These are phyloP conservation scores for Lepidurus packardi DNA, from an alignment of 1,140 invertebrate species.

Conservation along the genomic window DNA sequence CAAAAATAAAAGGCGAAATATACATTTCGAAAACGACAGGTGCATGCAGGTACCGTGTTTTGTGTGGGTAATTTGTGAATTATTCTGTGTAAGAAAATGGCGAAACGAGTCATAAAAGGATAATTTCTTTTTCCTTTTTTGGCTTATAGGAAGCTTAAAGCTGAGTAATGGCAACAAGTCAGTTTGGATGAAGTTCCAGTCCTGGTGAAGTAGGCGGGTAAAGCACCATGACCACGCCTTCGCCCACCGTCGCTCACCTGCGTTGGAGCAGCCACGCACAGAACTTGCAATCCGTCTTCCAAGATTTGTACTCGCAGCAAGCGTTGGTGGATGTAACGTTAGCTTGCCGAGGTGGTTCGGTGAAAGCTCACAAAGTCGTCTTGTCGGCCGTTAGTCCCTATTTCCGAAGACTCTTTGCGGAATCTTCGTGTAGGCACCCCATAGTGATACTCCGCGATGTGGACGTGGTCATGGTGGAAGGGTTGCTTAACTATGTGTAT, in stretches of 20 bases:
- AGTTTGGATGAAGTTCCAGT: not conserved
- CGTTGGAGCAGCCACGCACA: conserved; percentile 44
- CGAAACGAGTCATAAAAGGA: not conserved
- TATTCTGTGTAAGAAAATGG: not conserved
- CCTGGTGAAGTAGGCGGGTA: not conserved
- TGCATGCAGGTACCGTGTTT: not conserved
- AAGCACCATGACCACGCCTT: conserved; percentile 17
- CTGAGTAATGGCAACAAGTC: not conserved
- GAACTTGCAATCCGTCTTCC: conserved; percentile 42
- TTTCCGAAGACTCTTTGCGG: conserved; percentile 34
- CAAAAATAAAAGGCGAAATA: not conserved
- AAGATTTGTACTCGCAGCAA: conserved; percentile 48
- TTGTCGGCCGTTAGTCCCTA: conserved; percentile 37
- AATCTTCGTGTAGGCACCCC: conserved; percentile 72
- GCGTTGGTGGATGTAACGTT: conserved; percentile 37
- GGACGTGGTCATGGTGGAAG: conserved; percentile 76
- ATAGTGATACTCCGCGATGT: conserved; percentile 92
- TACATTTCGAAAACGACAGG: not conserved
- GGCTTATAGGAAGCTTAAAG: not conserved
- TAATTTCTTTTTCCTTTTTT: not conserved
- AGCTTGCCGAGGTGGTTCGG: conserved; percentile 30
- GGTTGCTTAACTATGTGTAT: conserved; percentile 93
- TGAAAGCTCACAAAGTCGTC: conserved; percentile 37
- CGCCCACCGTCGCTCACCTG: conserved; percentile 28
- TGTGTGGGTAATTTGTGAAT: not conserved